These are phyloP conservation scores for Halesus radiatus DNA, from an alignment of 1,140 invertebrate species.

Conservation along the genomic window DNA sequence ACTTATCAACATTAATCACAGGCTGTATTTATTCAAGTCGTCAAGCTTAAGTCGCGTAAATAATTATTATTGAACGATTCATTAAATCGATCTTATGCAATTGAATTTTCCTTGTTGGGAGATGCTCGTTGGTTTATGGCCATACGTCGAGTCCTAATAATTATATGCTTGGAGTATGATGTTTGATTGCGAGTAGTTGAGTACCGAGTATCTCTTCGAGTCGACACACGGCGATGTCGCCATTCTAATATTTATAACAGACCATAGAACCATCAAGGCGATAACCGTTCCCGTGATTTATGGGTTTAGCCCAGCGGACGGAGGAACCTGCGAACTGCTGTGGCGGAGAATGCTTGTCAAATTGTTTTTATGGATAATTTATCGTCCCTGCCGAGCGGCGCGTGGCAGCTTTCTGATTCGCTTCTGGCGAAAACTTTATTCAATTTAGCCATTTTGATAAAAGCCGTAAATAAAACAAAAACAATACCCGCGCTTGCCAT, in stretches of 20 bases:
- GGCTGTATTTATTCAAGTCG: too few species aligned
- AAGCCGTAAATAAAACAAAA: neutral
- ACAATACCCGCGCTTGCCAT: neutral
- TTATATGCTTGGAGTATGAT: conserved; percentile 16
- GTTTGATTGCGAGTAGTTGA: conserved; percentile 1
- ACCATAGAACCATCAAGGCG: conserved; percentile 52
- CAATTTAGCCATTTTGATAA: conserved; percentile 22
- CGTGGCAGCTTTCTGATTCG: conserved; percentile 34
- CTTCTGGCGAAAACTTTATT: conserved; percentile 44
- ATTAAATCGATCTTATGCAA: too few species aligned
- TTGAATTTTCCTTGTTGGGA: too few species aligned
- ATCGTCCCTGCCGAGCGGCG: conserved; percentile 26
- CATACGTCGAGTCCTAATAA: conserved; percentile 5
- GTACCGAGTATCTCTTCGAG: neutral
- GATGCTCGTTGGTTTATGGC: neutral
- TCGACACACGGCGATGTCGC: neutral
- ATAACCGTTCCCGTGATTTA: conserved; percentile 53
- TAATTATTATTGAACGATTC: too few species aligned
- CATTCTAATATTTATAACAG: conserved; percentile 49
- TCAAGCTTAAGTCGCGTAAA: neutral
- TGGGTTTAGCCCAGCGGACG: conserved; percentile 35
- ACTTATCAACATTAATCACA: too few species aligned
- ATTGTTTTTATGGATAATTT: conserved; percentile 45
- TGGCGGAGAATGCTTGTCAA: conserved; percentile 47
- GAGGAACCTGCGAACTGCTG: conserved; percentile 46